Conservation (phyloP, 2,888 invertebrate genomes). For the Stenichneumon culpator region DNA sequence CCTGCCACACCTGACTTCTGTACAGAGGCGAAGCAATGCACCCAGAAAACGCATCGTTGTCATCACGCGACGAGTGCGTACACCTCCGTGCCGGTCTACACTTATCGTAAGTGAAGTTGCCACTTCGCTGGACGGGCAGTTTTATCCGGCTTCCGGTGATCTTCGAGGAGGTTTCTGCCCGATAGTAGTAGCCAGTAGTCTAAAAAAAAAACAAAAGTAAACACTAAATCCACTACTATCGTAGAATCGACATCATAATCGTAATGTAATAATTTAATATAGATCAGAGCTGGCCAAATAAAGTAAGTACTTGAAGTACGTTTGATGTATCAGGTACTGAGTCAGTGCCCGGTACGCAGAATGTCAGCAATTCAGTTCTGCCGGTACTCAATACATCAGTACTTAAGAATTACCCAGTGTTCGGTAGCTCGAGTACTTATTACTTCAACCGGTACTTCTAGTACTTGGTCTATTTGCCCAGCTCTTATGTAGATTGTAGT, state of each 20-base stretch:
- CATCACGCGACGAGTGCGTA: slow-evolving; percentile 97
- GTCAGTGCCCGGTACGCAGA: no score
- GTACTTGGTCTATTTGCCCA: background rate
- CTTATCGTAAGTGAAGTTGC: slow-evolving; percentile 80
- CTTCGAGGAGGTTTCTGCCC: slow-evolving; percentile 46
- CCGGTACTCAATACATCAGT: no score
- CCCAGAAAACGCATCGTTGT: slow-evolving; percentile 95
- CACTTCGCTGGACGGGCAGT: background rate
- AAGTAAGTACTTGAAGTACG: no score
- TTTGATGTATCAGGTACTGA: no score
- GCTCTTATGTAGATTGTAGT: slow-evolving; percentile 11
- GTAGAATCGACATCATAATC: background rate
- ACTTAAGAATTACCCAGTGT: no score
- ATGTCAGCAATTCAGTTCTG: no score
- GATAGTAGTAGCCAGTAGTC: background rate
- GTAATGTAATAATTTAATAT: background rate
- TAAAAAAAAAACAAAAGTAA: background rate
- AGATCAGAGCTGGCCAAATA: no score
- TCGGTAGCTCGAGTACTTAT: background rate
- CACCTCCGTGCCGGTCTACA: slow-evolving; percentile 91
- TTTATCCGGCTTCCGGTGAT: slow-evolving; percentile 16
- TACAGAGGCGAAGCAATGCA: slow-evolving; percentile 93
- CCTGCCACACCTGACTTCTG: slow-evolving; percentile 85
- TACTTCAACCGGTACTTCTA: background rate
- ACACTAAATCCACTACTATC: slow-evolving; percentile 4